Conservation (phyloP, 1,140 invertebrate species). For the Drosophila gunungcola region DNA sequence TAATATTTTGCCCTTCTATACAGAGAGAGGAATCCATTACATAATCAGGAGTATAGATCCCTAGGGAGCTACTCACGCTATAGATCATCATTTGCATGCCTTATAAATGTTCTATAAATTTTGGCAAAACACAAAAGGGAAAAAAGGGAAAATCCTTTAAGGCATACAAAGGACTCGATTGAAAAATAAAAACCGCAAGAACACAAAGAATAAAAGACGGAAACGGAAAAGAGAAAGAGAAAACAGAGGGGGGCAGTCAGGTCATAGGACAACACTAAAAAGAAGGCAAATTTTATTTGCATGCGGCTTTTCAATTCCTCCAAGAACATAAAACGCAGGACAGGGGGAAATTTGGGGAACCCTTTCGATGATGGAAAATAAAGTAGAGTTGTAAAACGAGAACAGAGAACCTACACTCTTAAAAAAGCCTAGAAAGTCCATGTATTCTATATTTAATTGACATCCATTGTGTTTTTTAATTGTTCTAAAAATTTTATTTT, state of each 20-base stretch:
- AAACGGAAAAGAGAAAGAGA: constrained; percentile 25
- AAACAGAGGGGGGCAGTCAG: constrained; percentile 15
- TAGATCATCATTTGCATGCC: constrained; percentile 72
- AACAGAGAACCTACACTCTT: not conserved
- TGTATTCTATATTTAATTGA: too few species aligned
- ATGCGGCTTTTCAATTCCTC: constrained; percentile 80
- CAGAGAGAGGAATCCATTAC: constrained; percentile 41
- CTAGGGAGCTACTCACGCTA: constrained; percentile 47
- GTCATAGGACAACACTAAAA: constrained; percentile 74
- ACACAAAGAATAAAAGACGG: constrained; percentile 49
- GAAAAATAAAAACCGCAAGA: constrained; percentile 77
- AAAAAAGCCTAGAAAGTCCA: too few species aligned
- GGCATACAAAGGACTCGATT: constrained; percentile 47
- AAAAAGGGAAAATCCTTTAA: constrained; percentile 57
- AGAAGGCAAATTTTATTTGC: constrained; percentile 78
- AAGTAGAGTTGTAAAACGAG: constrained; percentile 66
- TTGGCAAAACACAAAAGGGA: constrained; percentile 16
- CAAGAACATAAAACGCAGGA: constrained; percentile 70
- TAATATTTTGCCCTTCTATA: not conserved
- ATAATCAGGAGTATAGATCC: constrained; percentile 25
- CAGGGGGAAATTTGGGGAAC: constrained; percentile 45
- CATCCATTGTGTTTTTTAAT: too few species aligned
- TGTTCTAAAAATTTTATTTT: too few species aligned
- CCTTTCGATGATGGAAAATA: constrained; percentile 80
- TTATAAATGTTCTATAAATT: constrained; percentile 55